phyloP scores from a whole-genome alignment of 2,113 vertebrate species.

The Erinaceus europaeus region DNA sequence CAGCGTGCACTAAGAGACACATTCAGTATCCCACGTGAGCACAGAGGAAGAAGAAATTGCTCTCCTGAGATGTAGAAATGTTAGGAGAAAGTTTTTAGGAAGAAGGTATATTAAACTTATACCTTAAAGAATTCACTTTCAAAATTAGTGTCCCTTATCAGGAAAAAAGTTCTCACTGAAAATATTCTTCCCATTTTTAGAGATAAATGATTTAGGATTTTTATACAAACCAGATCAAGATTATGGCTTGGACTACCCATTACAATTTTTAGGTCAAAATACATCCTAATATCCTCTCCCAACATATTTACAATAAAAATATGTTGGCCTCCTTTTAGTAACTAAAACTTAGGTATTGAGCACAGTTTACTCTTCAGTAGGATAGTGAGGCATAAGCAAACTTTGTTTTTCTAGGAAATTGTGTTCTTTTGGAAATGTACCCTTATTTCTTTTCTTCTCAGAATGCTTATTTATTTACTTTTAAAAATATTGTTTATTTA shows the following conservation, averaged over 20 bases:
- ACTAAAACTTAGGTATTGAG: background rate
- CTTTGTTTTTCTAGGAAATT: background rate
- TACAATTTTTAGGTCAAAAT: no score
- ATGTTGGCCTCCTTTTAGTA: background rate
- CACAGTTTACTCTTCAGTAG: background rate
- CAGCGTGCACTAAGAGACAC: no score
- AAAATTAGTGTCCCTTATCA: background rate
- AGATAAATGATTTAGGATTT: no score
- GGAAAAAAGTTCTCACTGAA: no score
- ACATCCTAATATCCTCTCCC: no score
- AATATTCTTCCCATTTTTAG: no score
- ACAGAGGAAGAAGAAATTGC: background rate
- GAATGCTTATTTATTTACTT: background rate
- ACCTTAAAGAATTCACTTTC: background rate
- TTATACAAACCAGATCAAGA: no score
- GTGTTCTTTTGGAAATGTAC: background rate
- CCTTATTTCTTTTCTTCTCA: background rate
- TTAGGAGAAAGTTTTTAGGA: background rate
- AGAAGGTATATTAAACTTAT: background rate
- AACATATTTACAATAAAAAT: background rate
- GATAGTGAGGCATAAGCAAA: background rate
- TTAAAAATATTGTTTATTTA: background rate
- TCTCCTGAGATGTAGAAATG: background rate
- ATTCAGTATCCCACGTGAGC: accelerated
- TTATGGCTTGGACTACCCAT: no score